phyloP scores from a whole-genome alignment of 2,888 invertebrate genomes.

The Omphaloscelis lunosa region DNA sequence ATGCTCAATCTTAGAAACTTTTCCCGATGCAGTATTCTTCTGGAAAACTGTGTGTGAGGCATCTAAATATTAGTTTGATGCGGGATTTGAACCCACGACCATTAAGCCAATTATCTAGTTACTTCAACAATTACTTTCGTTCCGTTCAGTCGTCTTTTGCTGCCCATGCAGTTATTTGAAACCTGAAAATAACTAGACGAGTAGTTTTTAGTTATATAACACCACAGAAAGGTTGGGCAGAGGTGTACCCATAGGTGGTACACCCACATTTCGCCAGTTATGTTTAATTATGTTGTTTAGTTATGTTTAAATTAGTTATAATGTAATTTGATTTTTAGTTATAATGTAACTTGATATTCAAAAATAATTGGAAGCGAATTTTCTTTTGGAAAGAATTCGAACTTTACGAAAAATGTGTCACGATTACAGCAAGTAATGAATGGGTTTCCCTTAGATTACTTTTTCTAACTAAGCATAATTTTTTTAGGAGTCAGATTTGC shows the following conservation, averaged over 20 bases:
- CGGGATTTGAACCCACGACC: not conserved
- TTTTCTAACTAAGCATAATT: not conserved
- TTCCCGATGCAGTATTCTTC: not conserved
- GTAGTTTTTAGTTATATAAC: not conserved
- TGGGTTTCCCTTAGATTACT: not conserved
- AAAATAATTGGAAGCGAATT: not conserved
- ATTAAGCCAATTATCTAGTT: no score
- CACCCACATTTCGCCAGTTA: no score
- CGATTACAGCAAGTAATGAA: not conserved
- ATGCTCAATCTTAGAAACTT: no score
- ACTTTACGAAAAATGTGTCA: not conserved
- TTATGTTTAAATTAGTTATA: no score
- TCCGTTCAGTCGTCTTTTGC: not conserved
- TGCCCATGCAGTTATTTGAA: not conserved
- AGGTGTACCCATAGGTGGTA: no score
- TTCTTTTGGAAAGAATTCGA: not conserved
- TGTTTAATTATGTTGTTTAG: no score
- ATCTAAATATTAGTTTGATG: not conserved
- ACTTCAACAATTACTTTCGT: not conserved
- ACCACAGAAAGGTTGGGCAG: no score
- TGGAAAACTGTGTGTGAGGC: no score
- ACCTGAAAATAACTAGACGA: not conserved
- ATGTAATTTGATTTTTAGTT: no score
- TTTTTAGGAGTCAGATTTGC: not conserved
- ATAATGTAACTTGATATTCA: not conserved